Evolutionary conservation across 1,140 invertebrate genomes (phyloP).

Genomic region (Diplogasteroides magnus): DNA sequence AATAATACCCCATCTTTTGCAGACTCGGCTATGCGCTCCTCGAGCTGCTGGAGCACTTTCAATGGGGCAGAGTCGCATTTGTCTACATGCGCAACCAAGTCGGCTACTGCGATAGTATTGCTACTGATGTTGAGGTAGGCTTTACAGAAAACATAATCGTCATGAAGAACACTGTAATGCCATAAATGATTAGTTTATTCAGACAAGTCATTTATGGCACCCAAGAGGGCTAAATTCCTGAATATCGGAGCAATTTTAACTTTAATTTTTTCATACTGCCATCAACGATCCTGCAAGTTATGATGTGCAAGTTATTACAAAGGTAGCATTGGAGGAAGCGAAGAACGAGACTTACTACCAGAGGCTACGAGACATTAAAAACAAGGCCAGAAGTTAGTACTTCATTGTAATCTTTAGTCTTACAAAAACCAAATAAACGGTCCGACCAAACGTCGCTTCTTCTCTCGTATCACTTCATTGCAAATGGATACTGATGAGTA

Average conservation of each 20-base stretch:
- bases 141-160: not conserved
- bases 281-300: not conserved
- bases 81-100: not conserved
- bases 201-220: not conserved
- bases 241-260: too few relatives aligned
- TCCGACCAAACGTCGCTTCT: constrained; percentile 29
- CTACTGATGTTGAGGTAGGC: not conserved
- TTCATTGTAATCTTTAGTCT: not conserved
- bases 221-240: not conserved
- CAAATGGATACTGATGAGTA: constrained; percentile 33
- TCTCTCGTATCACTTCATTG: constrained; percentile 27
- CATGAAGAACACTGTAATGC: not conserved
- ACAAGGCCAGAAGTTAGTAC: constrained; percentile 33
- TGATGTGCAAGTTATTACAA: not conserved
- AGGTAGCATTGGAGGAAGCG: not conserved
- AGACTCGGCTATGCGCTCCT: too few relatives aligned
- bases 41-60: too few relatives aligned
- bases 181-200: not conserved
- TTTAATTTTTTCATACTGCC: too few relatives aligned
- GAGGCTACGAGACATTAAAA: constrained; percentile 15
- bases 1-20: too few relatives aligned
- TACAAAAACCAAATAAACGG: constrained; percentile 16
- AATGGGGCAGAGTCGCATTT: not conserved
- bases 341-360: not conserved
- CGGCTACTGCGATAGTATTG: not conserved